Conservation (phyloP, 2,113 vertebrate genomes). For the Apodemus speciosus region DNA sequence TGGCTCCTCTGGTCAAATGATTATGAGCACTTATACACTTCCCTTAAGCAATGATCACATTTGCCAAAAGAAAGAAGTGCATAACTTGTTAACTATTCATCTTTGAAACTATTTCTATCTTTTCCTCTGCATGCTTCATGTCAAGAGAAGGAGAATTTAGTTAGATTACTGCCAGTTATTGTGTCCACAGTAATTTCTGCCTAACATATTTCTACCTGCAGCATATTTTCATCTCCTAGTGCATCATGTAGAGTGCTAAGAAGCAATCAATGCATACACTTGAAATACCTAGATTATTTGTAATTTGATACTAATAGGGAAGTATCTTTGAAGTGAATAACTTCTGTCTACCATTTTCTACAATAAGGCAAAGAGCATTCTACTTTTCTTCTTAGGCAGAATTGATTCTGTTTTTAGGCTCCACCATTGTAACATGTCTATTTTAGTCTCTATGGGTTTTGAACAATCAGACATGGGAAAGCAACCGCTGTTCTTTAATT, state of each 20-base stretch:
- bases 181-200: neutral
- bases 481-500: conserved; percentile 54
- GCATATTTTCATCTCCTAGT: neutral
- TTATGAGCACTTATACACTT: neutral
- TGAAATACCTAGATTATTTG: conserved; percentile 33
- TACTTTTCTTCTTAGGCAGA: neutral
- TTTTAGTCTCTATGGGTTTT: conserved; percentile 25
- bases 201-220: neutral
- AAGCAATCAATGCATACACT: neutral
- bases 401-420: neutral
- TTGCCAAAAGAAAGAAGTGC: conserved; percentile 13
- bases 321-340: neutral
- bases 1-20: conserved; percentile 10
- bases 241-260: neutral
- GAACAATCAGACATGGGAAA: conserved; percentile 51
- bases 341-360: conserved; percentile 11
- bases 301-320: neutral
- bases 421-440: conserved; percentile 3
- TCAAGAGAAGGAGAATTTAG: neutral
- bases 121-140: neutral
- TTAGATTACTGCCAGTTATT: neutral
- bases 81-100: neutral
- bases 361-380: neutral
- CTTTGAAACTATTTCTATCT: conserved; percentile 4
- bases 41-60: neutral